These are phyloP conservation scores for Aphodius granarius DNA, from an alignment of 2,888 invertebrate genomes.

Conservation along the genomic window DNA sequence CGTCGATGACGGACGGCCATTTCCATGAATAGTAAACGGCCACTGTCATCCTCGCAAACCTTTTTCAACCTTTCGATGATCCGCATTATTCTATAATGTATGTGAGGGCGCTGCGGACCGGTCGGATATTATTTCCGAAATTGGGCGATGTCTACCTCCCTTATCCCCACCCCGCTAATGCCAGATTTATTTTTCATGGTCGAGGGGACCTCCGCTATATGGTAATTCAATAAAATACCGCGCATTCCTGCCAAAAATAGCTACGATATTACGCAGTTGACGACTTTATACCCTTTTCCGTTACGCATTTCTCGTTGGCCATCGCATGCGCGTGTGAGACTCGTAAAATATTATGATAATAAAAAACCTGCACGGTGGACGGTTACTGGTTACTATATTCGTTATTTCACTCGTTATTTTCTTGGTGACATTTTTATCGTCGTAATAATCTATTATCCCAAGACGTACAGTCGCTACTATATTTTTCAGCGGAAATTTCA, in stretches of 20 bases:
- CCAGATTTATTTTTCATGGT: slow-evolving; percentile 11
- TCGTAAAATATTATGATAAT: not conserved
- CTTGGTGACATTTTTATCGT: not conserved
- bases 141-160: not conserved
- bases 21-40: not conserved
- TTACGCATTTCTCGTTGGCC: not conserved
- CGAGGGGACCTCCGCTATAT: slow-evolving; percentile 2
- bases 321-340: not conserved
- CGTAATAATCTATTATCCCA: not conserved
- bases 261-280: not conserved
- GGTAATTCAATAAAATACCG: slow-evolving; percentile 14
- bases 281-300: not conserved
- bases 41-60: not conserved
- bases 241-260: not conserved
- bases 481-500: not conserved
- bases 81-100: slow-evolving; percentile 11
- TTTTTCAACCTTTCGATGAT: not conserved
- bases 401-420: not conserved
- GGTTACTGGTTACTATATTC: not conserved
- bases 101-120: not conserved
- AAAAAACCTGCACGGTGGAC: not conserved
- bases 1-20: not conserved
- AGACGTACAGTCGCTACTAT: not conserved
- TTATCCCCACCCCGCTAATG: not conserved
- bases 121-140: slow-evolving; percentile 12